Evolutionary conservation across 2,888 invertebrate genomes (phyloP).

Genomic region (Athalia circularis): DNA sequence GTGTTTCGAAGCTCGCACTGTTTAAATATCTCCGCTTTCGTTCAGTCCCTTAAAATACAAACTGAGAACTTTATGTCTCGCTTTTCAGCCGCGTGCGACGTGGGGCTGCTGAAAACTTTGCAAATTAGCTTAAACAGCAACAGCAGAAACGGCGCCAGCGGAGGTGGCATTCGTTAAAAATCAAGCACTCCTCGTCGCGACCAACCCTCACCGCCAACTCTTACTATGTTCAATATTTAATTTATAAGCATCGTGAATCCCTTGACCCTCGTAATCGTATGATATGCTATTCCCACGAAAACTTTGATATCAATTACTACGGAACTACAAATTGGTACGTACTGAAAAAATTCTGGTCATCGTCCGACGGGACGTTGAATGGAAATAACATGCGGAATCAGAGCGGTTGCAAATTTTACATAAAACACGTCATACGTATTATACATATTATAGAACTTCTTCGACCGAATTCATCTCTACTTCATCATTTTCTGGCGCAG

Average conservation of each 20-base stretch:
- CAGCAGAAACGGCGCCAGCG: slow-evolving; percentile 8
- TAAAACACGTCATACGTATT: no score
- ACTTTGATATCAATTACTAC: background rate
- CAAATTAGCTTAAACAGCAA: slow-evolving; percentile 50
- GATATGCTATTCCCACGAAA: background rate
- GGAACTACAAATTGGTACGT: background rate
- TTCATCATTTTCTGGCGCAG: no score
- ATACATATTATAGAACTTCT: no score
- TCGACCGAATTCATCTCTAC: no score
- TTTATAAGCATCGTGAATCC: background rate
- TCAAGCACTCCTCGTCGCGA: no score
- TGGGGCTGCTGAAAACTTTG: slow-evolving; percentile 45
- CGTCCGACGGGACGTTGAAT: no score
- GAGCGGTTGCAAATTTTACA: no score
- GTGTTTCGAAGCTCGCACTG: background rate
- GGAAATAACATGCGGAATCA: no score
- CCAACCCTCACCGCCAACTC: no score
- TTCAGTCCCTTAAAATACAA: background rate
- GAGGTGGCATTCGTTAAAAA: slow-evolving; percentile 49
- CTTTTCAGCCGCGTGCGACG: background rate
- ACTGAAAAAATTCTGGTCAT: no score
- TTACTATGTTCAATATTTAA: slow-evolving; percentile 25
- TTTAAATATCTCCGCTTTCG: background rate
- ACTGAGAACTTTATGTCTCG: slow-evolving; percentile 10
- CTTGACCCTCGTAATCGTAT: background rate